phyloP scores from a whole-genome alignment of 2,888 invertebrate genomes.

The Ethmia dodecea region DNA sequence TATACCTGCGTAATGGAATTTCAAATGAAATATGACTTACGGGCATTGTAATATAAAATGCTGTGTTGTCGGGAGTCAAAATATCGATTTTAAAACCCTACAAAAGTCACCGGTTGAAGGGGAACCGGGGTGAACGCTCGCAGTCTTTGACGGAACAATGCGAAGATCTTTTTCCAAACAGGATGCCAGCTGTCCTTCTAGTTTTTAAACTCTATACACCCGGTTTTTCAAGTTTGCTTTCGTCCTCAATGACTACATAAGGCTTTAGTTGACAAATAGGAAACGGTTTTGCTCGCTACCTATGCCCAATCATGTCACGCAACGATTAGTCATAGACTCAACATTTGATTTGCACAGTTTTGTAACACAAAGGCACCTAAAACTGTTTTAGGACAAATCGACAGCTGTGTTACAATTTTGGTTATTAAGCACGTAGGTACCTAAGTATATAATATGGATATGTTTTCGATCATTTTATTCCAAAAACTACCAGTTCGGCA shows the following conservation, averaged over 20 bases:
- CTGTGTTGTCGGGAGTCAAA: too few relatives aligned
- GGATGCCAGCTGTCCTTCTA: slow-evolving; percentile 37
- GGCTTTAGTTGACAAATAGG: neutral
- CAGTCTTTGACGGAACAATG: slow-evolving; percentile 36
- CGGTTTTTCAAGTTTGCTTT: slow-evolving; percentile 31
- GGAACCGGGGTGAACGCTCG: slow-evolving; percentile 63
- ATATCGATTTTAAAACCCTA: slow-evolving; percentile 69
- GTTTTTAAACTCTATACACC: slow-evolving; percentile 23
- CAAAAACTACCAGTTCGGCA: too few relatives aligned
- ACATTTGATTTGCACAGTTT: neutral
- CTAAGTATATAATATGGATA: too few relatives aligned
- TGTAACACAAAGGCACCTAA: too few relatives aligned
- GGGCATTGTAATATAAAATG: too few relatives aligned
- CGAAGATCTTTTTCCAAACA: slow-evolving; percentile 49
- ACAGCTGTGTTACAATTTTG: too few relatives aligned
- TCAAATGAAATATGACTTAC: too few relatives aligned
- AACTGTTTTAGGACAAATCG: too few relatives aligned
- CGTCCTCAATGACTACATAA: slow-evolving; percentile 22
- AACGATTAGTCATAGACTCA: neutral
- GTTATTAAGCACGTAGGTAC: too few relatives aligned
- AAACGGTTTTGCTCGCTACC: neutral
- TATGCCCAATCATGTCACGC: slow-evolving; percentile 6
- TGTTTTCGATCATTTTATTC: too few relatives aligned
- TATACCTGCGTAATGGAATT: too few relatives aligned
- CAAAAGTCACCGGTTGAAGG: slow-evolving; percentile 37